Conservation (phyloP, 2,888 invertebrate species). For the Margaritifera margaritifera region DNA sequence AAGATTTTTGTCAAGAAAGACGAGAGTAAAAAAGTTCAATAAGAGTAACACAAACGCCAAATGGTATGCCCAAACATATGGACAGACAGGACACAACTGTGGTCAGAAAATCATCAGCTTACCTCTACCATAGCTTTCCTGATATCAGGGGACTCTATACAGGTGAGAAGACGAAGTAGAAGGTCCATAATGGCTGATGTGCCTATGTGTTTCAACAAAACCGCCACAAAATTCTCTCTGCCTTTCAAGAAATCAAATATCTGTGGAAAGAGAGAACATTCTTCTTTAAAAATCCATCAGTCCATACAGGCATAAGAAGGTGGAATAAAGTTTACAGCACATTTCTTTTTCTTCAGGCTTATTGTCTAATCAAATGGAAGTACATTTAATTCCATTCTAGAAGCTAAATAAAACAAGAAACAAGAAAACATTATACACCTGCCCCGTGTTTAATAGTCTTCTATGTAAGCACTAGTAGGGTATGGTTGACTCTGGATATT, state of each 20-base stretch:
- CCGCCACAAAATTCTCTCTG: slow-evolving; percentile 88
- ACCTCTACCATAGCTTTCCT: slow-evolving; percentile 78
- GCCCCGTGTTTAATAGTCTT: no score
- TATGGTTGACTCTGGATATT: no score
- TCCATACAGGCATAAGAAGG: not conserved
- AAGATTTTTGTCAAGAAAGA: not conserved
- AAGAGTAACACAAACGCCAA: not conserved
- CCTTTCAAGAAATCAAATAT: slow-evolving; percentile 93
- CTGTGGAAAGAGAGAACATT: slow-evolving; percentile 83
- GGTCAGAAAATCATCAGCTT: slow-evolving; percentile 7
- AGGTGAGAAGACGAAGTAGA: slow-evolving; percentile 75
- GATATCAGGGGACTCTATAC: slow-evolving; percentile 83
- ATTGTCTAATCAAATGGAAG: not conserved
- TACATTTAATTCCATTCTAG: not conserved
- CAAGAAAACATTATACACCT: no score
- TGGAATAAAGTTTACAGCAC: no score
- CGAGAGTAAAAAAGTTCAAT: not conserved
- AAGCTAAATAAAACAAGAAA: no score
- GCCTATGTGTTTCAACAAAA: slow-evolving; percentile 90
- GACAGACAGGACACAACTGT: not conserved
- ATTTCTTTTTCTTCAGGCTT: no score
- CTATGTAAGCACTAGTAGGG: no score
- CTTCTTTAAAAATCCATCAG: slow-evolving; percentile 10
- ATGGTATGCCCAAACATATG: not conserved
- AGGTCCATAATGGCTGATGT: slow-evolving; percentile 97